phyloP scores from a whole-genome alignment of 2,113 vertebrate genomes.

The Panthera leo region DNA sequence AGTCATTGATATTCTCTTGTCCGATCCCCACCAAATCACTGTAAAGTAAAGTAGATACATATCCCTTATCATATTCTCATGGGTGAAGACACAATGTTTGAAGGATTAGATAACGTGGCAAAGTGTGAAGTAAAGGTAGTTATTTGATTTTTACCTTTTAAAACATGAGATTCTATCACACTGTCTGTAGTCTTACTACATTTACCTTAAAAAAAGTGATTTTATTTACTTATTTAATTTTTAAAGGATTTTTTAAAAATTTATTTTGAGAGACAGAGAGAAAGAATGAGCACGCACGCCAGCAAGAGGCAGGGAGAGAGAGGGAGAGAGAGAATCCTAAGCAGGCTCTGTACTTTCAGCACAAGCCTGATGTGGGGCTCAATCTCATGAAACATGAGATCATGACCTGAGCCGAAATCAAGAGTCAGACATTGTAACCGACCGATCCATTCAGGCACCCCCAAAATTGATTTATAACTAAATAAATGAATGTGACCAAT shows the following conservation, averaged over 20 bases:
- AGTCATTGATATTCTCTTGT: neutral
- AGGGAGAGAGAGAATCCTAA: too few relatives aligned
- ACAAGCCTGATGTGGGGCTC: too few relatives aligned
- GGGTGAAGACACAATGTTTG: neutral
- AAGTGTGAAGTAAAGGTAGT: neutral
- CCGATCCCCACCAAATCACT: neutral
- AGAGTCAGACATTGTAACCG: too few relatives aligned
- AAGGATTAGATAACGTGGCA: neutral
- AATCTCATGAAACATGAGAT: too few relatives aligned
- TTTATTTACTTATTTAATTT: too few relatives aligned
- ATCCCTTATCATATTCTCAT: neutral
- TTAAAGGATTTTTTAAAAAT: too few relatives aligned
- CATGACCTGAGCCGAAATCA: too few relatives aligned
- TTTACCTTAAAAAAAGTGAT: neutral
- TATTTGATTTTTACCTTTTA: neutral
- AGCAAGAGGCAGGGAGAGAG: too few relatives aligned
- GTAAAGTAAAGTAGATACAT: neutral
- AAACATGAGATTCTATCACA: neutral
- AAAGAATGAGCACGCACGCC: too few relatives aligned
- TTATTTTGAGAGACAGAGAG: too few relatives aligned
- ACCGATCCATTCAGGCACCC: too few relatives aligned
- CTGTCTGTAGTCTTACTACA: neutral
- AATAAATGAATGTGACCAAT: neutral
- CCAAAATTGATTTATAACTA: neutral
- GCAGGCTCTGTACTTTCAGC: too few relatives aligned